These are phyloP conservation scores for Mionectes olivaceus DNA, from an alignment of 2,797 vertebrate species.

Conservation along the genomic window DNA sequence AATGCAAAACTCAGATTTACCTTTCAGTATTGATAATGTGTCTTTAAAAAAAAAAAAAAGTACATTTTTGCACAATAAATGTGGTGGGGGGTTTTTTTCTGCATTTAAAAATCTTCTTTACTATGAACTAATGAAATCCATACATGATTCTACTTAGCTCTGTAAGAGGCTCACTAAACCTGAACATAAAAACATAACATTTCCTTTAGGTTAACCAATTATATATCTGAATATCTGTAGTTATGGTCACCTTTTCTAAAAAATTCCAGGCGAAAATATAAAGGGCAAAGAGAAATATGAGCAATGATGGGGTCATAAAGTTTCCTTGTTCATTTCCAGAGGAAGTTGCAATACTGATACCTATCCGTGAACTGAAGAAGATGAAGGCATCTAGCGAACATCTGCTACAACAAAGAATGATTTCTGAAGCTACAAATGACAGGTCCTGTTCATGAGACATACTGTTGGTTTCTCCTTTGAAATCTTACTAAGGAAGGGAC, in stretches of 20 bases:
- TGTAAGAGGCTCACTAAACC: neutral
- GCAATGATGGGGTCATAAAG: neutral
- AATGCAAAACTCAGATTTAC: neutral
- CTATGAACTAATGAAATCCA: neutral
- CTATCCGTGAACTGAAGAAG: neutral
- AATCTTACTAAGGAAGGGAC: neutral
- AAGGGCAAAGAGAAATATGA: neutral
- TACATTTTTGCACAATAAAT: neutral
- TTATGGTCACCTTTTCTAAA: neutral
- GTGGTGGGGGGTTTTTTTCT: rapidly evolving
- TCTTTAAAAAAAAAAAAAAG: neutral
- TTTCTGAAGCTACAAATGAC: neutral
- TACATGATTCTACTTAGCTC: neutral
- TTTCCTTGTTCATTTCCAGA: neutral
- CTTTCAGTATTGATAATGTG: neutral
- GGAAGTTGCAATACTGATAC: neutral
- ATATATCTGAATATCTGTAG: neutral
- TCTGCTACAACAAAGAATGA: neutral
- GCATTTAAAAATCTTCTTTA: neutral
- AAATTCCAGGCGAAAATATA: neutral
- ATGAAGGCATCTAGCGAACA: neutral
- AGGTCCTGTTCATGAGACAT: neutral
- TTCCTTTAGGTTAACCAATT: neutral
- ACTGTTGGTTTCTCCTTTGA: neutral
- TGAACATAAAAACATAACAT: neutral